Base-by-base conservation (phyloP, 37 sponge, comb jelly and placozoan species). In the Dysidea cf. avara region DNA sequence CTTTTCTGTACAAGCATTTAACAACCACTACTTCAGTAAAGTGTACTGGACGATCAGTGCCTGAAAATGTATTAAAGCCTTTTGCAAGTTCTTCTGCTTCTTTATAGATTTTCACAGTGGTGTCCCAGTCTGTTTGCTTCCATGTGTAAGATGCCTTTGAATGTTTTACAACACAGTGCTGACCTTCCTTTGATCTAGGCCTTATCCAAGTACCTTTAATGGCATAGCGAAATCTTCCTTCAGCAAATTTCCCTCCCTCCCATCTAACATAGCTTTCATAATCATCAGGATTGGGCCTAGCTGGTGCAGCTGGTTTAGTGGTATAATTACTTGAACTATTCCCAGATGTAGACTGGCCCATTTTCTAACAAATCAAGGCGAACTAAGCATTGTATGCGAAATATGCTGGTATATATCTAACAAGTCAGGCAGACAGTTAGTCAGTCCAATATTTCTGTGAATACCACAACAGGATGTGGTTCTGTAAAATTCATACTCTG, bases 141-240 rank as follows among this genome's bases (percentile, higher is more conserved):
- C 76, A 76, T 18, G 37, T 64, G 66, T 64, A 76, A 7, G n/a
- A 35, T 1, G 25, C 51, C 39, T 76, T 76, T 9, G n/a, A 30
- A 17, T 76, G 54, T 35, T 76, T 76, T 54, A 76, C 76, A 33
- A 76, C 76, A 31, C 65, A 64, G 1, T 49, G 48, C 39, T 52
- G 53, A 18, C 76, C 76, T 54, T 21, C 22, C 37, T 76, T 64
- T 25, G 14, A 7, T 32, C 13, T 2, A 5, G 65, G 76, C n/a
- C 34, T 36, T 13, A 36, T 49, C 20, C 38, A 76, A 34, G 36
- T 50, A 5, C 76, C 76, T 33, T 54, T 64, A 40, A 64, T 53
- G 38, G 65, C 65, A 4, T 21, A 20, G 16, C 65, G 76, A 49
- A 64, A 76, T 5, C 76, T 64, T 34, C 76, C 76, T 37, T 76